Evolutionary conservation across 2,113 vertebrate species (phyloP).

Genomic region (Neolamprologus longior): DNA sequence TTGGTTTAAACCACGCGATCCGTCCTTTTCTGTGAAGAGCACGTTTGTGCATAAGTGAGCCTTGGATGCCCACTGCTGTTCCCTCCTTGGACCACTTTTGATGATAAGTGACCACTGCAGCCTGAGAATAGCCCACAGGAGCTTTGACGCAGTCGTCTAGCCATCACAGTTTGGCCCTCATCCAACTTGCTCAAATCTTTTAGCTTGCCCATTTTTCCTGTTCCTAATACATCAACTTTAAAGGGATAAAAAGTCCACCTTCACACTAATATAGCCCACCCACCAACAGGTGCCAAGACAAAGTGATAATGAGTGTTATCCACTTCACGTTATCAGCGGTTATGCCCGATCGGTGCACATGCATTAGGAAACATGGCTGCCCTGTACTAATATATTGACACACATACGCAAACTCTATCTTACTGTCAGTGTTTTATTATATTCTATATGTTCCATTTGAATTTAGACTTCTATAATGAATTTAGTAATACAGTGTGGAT

Average conservation of each 20-base stretch:
- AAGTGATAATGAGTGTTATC: not conserved
- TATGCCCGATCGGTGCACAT: not conserved
- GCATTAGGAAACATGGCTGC: not conserved
- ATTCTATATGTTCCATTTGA: not conserved
- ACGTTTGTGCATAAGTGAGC: rapidly evolving
- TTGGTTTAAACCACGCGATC: rapidly evolving
- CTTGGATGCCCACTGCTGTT: not conserved
- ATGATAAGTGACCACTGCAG: rapidly evolving
- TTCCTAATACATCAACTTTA: rapidly evolving
- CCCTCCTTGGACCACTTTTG: not conserved
- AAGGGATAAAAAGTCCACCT: not conserved
- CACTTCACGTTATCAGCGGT: not conserved
- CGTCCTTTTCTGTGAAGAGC: not conserved
- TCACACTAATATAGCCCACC: not conserved
- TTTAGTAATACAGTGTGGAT: not conserved
- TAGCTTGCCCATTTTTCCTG: not conserved
- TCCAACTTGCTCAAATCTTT: not conserved
- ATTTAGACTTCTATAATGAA: rapidly evolving
- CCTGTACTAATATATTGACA: not conserved
- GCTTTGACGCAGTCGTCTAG: rapidly evolving
- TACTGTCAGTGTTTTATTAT: not conserved
- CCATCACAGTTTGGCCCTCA: not conserved
- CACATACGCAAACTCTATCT: not conserved
- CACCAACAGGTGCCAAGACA: not conserved
- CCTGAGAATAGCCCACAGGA: not conserved